phyloP scores from a whole-genome alignment of 2,797 vertebrate species.

The Anguilla obscura region DNA sequence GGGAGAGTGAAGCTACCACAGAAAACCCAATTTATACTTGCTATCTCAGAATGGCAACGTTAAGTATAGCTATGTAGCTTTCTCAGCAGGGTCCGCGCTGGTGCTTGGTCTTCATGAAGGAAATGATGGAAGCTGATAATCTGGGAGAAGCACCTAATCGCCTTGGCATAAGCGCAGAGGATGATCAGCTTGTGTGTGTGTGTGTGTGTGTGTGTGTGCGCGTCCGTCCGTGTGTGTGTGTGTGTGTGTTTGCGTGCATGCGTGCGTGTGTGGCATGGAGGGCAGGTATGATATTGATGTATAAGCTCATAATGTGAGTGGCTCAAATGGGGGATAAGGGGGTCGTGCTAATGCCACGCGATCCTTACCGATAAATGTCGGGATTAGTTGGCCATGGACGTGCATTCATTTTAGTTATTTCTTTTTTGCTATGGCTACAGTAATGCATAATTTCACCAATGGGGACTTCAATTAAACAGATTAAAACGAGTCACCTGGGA shows the following conservation, averaged over 20 bases:
- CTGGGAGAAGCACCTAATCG: constrained; percentile 55
- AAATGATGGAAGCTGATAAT: constrained; percentile 59
- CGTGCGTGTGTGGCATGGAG: too few relatives aligned
- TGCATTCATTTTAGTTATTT: too few relatives aligned
- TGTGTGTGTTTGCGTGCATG: too few relatives aligned
- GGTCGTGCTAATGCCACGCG: constrained; percentile 54
- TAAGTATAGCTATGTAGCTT: background rate
- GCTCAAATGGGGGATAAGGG: constrained; percentile 56
- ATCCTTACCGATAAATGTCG: background rate
- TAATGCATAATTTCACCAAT: too few relatives aligned
- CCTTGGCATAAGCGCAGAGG: constrained; percentile 60
- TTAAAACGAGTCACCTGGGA: too few relatives aligned
- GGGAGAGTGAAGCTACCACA: constrained; percentile 46
- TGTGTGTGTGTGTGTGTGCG: too few relatives aligned
- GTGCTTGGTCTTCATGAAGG: constrained; percentile 45
- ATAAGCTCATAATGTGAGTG: constrained; percentile 65
- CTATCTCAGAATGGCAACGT: background rate
- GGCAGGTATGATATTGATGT: constrained; percentile 68
- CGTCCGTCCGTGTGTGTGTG: too few relatives aligned
- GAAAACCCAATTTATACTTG: background rate
- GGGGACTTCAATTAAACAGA: too few relatives aligned
- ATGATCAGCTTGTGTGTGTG: constrained; percentile 39
- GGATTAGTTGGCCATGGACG: too few relatives aligned
- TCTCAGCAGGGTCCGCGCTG: too few relatives aligned
- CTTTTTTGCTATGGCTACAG: too few relatives aligned